phyloP scores from a whole-genome alignment of 2,797 vertebrate genomes.

The Neopelma chrysocephalum region DNA sequence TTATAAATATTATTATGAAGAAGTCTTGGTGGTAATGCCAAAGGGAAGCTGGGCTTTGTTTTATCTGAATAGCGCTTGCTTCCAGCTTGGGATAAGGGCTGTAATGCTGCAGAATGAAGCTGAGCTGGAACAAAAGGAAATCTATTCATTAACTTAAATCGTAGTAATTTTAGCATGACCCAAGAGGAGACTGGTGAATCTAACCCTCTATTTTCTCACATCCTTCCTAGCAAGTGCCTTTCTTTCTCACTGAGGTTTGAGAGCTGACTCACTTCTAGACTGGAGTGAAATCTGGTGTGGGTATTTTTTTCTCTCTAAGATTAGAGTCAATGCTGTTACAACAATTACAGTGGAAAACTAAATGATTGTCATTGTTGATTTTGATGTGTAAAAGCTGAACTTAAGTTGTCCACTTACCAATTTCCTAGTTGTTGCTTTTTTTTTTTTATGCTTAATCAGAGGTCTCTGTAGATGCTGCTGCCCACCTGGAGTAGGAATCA shows the following conservation, averaged over 20 bases:
- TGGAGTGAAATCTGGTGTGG: slow-evolving; percentile 18
- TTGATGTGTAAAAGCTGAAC: slow-evolving; percentile 17
- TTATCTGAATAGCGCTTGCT: slow-evolving; percentile 43
- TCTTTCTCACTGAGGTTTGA: slow-evolving; percentile 42
- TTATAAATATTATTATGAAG: slow-evolving; percentile 65
- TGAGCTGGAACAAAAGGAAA: slow-evolving; percentile 61
- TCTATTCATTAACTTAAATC: slow-evolving; percentile 62
- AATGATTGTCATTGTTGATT: background rate
- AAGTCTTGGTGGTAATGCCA: slow-evolving; percentile 44
- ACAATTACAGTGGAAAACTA: background rate
- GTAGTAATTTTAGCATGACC: slow-evolving; percentile 67
- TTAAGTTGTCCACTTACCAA: slow-evolving; percentile 16
- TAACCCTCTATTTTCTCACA: slow-evolving; percentile 62
- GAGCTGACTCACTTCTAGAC: slow-evolving; percentile 45
- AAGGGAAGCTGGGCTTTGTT: slow-evolving; percentile 55
- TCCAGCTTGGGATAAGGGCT: slow-evolving; percentile 52
- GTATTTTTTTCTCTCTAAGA: background rate
- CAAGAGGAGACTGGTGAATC: slow-evolving; percentile 58
- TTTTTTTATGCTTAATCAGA: background rate
- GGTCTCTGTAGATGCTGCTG: background rate
- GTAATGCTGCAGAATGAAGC: slow-evolving; percentile 33
- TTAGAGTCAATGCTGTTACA: background rate
- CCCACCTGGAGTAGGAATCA: background rate
- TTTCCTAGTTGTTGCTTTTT: background rate
- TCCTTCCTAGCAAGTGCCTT: slow-evolving; percentile 53